Evolutionary conservation across 2,888 invertebrate genomes (phyloP).

Genomic region (Drosophila antonietae): DNA sequence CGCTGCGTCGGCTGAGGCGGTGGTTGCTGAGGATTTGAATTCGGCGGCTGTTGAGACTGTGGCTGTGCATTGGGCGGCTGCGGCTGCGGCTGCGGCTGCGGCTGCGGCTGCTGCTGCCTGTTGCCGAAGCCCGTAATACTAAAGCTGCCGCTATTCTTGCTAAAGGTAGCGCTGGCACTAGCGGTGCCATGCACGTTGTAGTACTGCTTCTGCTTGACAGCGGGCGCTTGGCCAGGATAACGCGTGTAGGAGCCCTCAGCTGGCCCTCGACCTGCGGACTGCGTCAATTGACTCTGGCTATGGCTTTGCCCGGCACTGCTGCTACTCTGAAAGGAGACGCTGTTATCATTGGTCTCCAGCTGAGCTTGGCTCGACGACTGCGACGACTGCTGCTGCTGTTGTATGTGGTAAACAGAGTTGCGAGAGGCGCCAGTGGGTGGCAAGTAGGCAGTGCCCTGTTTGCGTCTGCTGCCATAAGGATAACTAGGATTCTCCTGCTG

Average conservation of each 20-base stretch:
- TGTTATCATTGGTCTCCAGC: slow-evolving; percentile 64
- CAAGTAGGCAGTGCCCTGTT: slow-evolving; percentile 82
- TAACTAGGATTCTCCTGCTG: slow-evolving; percentile 53
- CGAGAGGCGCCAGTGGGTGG: slow-evolving; percentile 78
- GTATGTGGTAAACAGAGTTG: slow-evolving; percentile 75
- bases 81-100: slow-evolving; percentile 32
- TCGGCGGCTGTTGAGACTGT: slow-evolving; percentile 20
- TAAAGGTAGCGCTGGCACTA: slow-evolving; percentile 54
- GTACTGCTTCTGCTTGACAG: slow-evolving; percentile 67
- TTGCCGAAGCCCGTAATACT: slow-evolving; percentile 73
- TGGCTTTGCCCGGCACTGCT: slow-evolving; percentile 37
- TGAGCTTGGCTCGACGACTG: slow-evolving; percentile 49
- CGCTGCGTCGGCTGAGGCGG: slow-evolving; percentile 30
- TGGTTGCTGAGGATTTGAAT: slow-evolving; percentile 27
- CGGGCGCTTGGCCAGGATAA: slow-evolving; percentile 60
- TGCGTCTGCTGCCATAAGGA: slow-evolving; percentile 77
- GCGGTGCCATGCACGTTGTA: slow-evolving; percentile 76
- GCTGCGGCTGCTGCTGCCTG: slow-evolving; percentile 46
- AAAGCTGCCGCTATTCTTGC: slow-evolving; percentile 72
- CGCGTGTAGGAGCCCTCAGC: slow-evolving; percentile 82
- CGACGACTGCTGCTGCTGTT: slow-evolving; percentile 63
- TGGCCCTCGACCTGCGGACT: slow-evolving; percentile 59
- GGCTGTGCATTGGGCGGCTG: slow-evolving; percentile 26
- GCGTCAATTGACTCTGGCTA: slow-evolving; percentile 58
- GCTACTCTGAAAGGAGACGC: slow-evolving; percentile 71